Conservation (phyloP, 2,113 vertebrate species). For the Eonycteris spelaea region DNA sequence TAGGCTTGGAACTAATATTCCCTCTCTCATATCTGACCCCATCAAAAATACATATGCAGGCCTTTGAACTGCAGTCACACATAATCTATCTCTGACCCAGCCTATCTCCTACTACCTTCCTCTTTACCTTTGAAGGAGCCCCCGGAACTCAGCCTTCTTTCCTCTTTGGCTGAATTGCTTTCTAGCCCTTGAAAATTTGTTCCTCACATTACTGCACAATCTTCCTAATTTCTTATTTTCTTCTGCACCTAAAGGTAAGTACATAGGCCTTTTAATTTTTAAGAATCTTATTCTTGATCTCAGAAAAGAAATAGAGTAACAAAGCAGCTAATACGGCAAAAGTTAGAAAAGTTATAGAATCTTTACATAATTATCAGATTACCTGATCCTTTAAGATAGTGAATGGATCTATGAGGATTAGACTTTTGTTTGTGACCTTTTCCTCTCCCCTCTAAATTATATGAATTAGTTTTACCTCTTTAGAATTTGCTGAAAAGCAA, state of each 20-base stretch:
- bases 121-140: background rate
- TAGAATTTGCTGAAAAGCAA: background rate
- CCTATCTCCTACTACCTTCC: background rate
- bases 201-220: background rate
- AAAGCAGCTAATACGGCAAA: background rate
- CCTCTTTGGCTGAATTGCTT: background rate
- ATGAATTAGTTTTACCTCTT: background rate
- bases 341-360: background rate
- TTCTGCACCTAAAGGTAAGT: background rate
- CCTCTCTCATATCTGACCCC: background rate
- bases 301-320: no score
- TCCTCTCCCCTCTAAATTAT: background rate
- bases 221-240: background rate
- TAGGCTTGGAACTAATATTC: background rate
- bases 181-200: background rate
- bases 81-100: background rate
- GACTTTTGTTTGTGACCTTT: background rate
- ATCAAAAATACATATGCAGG: background rate
- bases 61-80: background rate
- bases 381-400: background rate
- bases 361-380: no score
- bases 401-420: background rate
- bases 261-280: background rate
- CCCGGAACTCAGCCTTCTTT: background rate
- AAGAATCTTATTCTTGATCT: background rate